Percentiles rank a stretch among this genome's conserved stretches.
These are phyloP conservation scores for Lordiphosa andalusiaca DNA, from an alignment of 2,888 invertebrate genomes.

Conservation along the genomic window DNA sequence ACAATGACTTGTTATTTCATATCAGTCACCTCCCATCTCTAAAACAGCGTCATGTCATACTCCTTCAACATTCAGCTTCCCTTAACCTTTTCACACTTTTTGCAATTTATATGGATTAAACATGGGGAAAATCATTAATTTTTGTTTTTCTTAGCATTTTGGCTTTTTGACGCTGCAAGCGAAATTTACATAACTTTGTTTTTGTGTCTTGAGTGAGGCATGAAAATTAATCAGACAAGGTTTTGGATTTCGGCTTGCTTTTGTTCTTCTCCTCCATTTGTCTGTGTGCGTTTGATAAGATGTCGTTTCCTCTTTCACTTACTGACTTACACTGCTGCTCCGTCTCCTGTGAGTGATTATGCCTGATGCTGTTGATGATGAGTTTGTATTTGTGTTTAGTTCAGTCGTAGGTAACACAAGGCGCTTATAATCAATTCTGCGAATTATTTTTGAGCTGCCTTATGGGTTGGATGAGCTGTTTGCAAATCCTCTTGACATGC, in stretches of 20 bases:
- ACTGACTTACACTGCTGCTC: background rate
- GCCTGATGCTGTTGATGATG: constrained; percentile 13
- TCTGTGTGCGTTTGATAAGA: constrained; percentile 57
- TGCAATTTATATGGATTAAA: constrained; percentile 70
- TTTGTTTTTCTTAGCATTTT: constrained; percentile 62
- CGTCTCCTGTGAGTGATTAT: constrained; percentile 11
- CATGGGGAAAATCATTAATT: constrained; percentile 65
- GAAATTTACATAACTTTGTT: constrained; percentile 65
- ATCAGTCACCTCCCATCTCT: too few relatives aligned
- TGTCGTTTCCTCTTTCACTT: constrained; percentile 9
- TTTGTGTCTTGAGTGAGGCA: constrained; percentile 26
- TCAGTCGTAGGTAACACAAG: background rate
- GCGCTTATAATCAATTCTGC: too few relatives aligned
- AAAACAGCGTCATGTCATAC: too few relatives aligned
- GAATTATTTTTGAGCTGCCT: too few relatives aligned
- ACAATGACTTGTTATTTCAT: too few relatives aligned
- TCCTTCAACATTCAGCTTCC: background rate
- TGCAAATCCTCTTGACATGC: too few relatives aligned
- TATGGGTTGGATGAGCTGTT: too few relatives aligned
- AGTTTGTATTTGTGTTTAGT: constrained; percentile 21
- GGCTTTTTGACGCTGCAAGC: constrained; percentile 43
- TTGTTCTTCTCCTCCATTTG: constrained; percentile 10
- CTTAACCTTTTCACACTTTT: constrained; percentile 23
- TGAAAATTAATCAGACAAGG: constrained; percentile 56
- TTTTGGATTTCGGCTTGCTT: background rate